Base-by-base conservation (phyloP, 2,888 invertebrate genomes). In the Spialia ferax region DNA sequence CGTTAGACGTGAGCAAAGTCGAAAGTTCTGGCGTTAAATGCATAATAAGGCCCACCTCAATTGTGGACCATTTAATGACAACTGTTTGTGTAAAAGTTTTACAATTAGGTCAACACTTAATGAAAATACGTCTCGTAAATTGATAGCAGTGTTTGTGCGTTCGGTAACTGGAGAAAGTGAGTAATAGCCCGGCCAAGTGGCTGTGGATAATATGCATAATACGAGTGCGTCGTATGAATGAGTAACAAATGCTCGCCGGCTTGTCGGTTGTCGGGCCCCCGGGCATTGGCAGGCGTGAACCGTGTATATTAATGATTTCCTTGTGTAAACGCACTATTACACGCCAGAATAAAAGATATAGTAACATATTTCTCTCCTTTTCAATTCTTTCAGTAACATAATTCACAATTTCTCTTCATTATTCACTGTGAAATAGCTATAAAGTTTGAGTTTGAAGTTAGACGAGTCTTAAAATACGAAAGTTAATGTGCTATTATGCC, bases 111-210 rank as follows among this genome's bases (percentile, higher is more conserved):
- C 60, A 52, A 18, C 6, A 42, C 52, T 61, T 52, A 54, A 54
- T 22, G 52, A 45, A 61, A 55, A 66, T 55, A 60, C 50, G 6
- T 35, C 48, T 68, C 60, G 62, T 66, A 70, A 68, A 68, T 63
- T 60, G 66, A 71, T 69, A 67, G 63, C 35, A 69, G 66, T 66
- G 59, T 63, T 66, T 61, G 63, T 57, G 68, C 69, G 69, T 69
- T 70, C 57, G 70, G 70, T 71, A 70, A 71, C 61, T 38, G 62
- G 71, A 67, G 71, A 71, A 71, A 71, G 71, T 70, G 54, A 62
- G 67, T 71, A 68, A 70, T 68, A 67, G 69, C 63, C 57, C 48
- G 35, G 35, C 3, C 35, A 3, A 35, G 35, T 52, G 54, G 52
- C 60, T 57, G 65, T 55, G 55, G 69, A 61, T 71, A 70, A 71